Percentiles rank a stretch among this genome's conserved stretches.
phyloP scores from a whole-genome alignment of 2,797 vertebrate species.

The Distichodus sexfasciatus region DNA sequence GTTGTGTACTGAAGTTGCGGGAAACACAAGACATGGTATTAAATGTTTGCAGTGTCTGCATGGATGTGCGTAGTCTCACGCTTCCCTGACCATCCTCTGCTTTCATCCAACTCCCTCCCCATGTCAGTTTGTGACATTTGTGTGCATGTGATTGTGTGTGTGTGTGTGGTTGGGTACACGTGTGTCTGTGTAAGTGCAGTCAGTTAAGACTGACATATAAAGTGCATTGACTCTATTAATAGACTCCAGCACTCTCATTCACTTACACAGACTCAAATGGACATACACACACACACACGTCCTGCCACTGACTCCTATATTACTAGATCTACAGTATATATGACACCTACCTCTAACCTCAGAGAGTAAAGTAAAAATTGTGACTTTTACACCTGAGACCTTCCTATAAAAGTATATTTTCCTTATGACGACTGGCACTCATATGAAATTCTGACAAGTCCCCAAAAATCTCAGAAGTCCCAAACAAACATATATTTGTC shows the following conservation, averaged over 20 bases:
- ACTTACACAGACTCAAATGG: conserved; percentile 4
- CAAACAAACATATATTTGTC: too few species aligned
- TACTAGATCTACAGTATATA: too few species aligned
- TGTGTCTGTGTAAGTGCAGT: not conserved
- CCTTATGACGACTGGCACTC: too few species aligned
- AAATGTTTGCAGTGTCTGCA: not conserved
- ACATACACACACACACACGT: not conserved
- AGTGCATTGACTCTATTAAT: conserved; percentile 10
- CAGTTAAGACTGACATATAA: not conserved
- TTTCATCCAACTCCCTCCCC: not conserved
- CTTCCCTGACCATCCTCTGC: not conserved
- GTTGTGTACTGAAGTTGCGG: not conserved
- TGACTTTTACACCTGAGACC: too few species aligned
- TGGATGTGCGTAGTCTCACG: not conserved
- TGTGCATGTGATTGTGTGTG: not conserved
- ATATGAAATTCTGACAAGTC: too few species aligned
- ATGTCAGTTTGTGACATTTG: not conserved
- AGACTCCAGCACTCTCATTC: not conserved
- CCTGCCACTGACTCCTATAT: too few species aligned
- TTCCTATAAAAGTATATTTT: too few species aligned
- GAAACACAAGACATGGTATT: not conserved
- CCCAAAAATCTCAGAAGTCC: too few species aligned
- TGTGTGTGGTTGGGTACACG: not conserved
- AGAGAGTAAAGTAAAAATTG: too few species aligned
- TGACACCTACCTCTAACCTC: too few species aligned